These are phyloP conservation scores for Acromyrmex echinatior DNA, from an alignment of 1,140 invertebrate genomes.

Conservation along the genomic window DNA sequence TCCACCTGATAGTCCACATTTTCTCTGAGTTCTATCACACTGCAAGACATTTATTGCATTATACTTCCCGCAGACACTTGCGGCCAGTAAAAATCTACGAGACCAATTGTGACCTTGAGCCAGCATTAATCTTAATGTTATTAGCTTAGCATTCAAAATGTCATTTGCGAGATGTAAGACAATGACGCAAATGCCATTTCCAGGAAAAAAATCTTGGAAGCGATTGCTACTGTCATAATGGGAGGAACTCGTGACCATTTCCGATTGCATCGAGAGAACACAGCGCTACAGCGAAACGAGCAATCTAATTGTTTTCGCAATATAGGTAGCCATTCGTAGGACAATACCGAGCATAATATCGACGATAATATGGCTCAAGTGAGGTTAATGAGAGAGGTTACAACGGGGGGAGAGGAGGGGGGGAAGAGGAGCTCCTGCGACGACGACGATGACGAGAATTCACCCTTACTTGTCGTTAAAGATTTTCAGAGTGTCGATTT, in stretches of 20 bases:
- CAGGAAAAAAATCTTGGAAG: neutral
- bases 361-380: conserved; percentile 25
- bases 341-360: neutral
- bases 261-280: neutral
- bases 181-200: neutral
- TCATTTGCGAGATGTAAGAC: neutral
- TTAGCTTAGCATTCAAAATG: neutral
- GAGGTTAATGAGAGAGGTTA: conserved; percentile 79
- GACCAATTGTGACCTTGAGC: neutral
- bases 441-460: conserved; percentile 4
- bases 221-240: neutral
- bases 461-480: conserved; percentile 88
- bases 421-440: neutral
- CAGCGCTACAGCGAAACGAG: neutral
- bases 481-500: conserved; percentile 92
- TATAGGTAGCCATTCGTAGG: neutral
- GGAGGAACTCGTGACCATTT: too few relatives aligned
- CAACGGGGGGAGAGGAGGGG: neutral
- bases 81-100: neutral
- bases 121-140: neutral
- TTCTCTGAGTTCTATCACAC: conserved; percentile 90
- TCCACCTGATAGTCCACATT: conserved; percentile 91
- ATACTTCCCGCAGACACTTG: neutral
- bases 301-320: neutral
- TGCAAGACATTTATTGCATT: conserved; percentile 73